phyloP scores from a whole-genome alignment of 1,140 invertebrate genomes.

The Lutraria rhynchaena region DNA sequence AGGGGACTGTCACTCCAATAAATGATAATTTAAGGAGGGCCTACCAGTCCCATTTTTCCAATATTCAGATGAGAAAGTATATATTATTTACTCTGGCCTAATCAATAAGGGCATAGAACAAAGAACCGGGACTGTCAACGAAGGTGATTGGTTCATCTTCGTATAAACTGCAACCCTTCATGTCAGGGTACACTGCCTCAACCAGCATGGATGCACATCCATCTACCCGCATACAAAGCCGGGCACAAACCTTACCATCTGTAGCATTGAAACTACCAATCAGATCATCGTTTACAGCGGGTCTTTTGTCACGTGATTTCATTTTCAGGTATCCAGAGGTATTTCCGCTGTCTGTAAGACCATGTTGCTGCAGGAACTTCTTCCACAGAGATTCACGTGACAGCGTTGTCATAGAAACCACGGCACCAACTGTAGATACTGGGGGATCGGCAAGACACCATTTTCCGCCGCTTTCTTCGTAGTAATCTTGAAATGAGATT shows the following conservation, averaged over 20 bases:
- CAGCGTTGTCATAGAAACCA: conserved; percentile 43
- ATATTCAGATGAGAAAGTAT: no score
- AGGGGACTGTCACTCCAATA: no score
- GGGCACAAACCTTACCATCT: conserved; percentile 36
- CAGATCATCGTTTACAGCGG: conserved; percentile 20
- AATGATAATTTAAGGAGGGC: no score
- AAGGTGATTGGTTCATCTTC: conserved; percentile 34
- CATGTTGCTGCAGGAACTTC: conserved; percentile 26
- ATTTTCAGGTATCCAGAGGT: conserved; percentile 19
- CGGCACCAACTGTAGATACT: neutral
- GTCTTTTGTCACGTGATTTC: conserved; percentile 30
- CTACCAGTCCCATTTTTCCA: no score
- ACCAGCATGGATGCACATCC: conserved; percentile 35
- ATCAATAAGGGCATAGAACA: conserved; percentile 34
- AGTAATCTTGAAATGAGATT: conserved; percentile 16
- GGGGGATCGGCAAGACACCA: conserved; percentile 21
- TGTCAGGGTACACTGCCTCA: neutral
- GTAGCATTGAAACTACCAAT: conserved; percentile 54
- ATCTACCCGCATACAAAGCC: conserved; percentile 52
- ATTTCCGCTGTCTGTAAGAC: conserved; percentile 23
- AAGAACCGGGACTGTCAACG: conserved; percentile 17
- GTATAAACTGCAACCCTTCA: conserved; percentile 24
- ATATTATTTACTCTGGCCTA: no score
- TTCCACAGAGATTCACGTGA: conserved; percentile 37
- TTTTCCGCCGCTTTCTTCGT: conserved; percentile 1